Evolutionary conservation across 2,113 vertebrate species (phyloP).

Genomic region (Eublepharis macularius): DNA sequence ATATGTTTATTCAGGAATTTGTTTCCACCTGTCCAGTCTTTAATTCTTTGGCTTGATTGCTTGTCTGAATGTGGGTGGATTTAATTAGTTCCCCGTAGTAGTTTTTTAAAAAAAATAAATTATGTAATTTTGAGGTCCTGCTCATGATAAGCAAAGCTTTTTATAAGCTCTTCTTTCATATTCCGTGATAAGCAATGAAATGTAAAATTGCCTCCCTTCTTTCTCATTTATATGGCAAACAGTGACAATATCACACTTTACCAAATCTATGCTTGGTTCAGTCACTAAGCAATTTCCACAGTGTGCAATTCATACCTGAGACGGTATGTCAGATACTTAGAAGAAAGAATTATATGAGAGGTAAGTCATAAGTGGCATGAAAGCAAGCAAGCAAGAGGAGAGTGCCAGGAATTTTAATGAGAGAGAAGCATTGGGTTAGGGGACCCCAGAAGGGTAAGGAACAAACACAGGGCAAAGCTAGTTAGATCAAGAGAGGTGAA

Average conservation of each 20-base stretch:
- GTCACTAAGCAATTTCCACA: constrained; percentile 14
- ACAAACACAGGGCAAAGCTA: neutral
- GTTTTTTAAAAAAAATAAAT: constrained; percentile 23
- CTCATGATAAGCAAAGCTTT: constrained; percentile 6
- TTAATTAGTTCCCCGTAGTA: constrained; percentile 13
- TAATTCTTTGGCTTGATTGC: neutral
- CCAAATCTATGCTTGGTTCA: neutral
- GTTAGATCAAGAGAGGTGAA: neutral
- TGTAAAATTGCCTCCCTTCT: constrained; percentile 35
- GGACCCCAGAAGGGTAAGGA: neutral
- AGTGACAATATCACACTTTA: constrained; percentile 9
- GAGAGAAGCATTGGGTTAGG: too few relatives aligned
- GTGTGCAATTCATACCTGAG: constrained; percentile 19
- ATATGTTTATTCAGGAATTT: neutral
- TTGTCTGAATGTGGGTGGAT: constrained; percentile 8
- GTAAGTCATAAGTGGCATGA: neutral
- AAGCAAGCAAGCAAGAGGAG: neutral
- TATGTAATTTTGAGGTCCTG: constrained; percentile 24
- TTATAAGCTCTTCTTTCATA: neutral
- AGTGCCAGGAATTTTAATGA: too few relatives aligned
- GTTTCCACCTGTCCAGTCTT: constrained; percentile 1
- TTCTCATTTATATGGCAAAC: constrained; percentile 14
- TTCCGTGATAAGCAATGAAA: neutral
- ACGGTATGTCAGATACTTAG: neutral
- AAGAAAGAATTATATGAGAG: constrained; percentile 2